phyloP scores from a whole-genome alignment of 2,113 vertebrate genomes.

The Cettia cetti region DNA sequence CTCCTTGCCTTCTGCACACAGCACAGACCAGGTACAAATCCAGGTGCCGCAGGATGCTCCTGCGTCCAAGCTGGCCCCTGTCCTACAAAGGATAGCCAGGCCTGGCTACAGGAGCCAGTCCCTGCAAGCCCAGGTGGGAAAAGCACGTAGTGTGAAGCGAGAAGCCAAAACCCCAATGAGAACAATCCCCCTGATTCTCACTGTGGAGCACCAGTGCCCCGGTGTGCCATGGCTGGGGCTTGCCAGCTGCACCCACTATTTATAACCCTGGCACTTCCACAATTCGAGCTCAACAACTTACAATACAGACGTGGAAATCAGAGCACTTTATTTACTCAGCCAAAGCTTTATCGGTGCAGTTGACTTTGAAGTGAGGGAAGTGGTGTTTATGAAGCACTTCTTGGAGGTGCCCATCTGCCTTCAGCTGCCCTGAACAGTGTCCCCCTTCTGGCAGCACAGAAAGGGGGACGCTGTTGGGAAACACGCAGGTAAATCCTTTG shows the following conservation, averaged over 20 bases:
- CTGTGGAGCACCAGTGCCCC: not conserved
- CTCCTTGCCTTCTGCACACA: not conserved
- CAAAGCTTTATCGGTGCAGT: not conserved
- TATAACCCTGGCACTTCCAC: not conserved
- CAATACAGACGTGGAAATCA: not conserved
- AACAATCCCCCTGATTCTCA: not conserved
- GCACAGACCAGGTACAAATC: not conserved
- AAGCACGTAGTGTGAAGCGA: rapidly evolving
- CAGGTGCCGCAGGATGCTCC: rapidly evolving
- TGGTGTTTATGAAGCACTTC: not conserved
- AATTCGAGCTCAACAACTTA: not conserved
- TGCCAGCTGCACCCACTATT: not conserved
- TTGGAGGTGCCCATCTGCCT: not conserved
- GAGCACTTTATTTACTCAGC: not conserved
- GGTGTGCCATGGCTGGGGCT: not conserved
- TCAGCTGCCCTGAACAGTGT: not conserved
- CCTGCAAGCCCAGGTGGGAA: not conserved
- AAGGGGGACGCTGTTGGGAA: not conserved
- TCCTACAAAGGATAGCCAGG: not conserved
- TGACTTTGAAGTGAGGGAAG: not conserved
- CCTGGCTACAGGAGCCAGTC: not conserved
- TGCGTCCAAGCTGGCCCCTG: not conserved
- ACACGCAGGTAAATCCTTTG: not conserved
- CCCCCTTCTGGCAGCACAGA: not conserved
- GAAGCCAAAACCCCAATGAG: not conserved